Evolutionary conservation across 1,140 invertebrate genomes (phyloP).

Genomic region (Agrypnia vestita): DNA sequence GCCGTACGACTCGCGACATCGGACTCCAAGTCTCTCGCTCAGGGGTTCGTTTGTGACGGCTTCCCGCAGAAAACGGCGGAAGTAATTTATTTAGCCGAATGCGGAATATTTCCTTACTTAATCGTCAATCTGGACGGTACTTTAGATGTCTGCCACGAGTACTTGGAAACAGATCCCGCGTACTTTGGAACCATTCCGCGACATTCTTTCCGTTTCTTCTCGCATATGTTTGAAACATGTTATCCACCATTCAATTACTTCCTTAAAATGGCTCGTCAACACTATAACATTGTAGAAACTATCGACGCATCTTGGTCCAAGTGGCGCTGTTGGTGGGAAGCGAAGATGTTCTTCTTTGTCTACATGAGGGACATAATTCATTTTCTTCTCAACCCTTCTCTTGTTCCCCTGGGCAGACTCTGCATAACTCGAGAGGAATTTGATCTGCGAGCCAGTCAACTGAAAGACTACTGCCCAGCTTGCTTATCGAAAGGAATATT

Average conservation of each 20-base stretch:
- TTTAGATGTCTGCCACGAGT: conserved; percentile 64
- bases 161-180: conserved; percentile 63
- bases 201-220: conserved; percentile 65
- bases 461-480: conserved; percentile 72
- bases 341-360: conserved; percentile 64
- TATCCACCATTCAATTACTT: conserved; percentile 62
- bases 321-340: conserved; percentile 71
- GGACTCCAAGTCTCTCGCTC: conserved; percentile 67
- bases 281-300: conserved; percentile 71
- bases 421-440: conserved; percentile 73
- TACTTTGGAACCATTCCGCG: conserved; percentile 4
- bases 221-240: conserved; percentile 70
- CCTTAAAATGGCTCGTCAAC: conserved; percentile 70
- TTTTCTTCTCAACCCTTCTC: conserved; percentile 65
- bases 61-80: conserved; percentile 72
- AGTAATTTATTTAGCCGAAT: conserved; percentile 67
- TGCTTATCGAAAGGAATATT: conserved; percentile 70
- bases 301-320: conserved; percentile 67
- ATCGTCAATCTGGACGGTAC: conserved; percentile 71
- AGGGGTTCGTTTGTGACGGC: conserved; percentile 75
- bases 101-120: conserved; percentile 72
- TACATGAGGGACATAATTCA: conserved; percentile 63
- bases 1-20: conserved; percentile 71
- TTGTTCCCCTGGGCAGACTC: conserved; percentile 66
- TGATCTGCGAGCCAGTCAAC: conserved; percentile 68